Evolutionary conservation across 2,888 invertebrate genomes (phyloP), one percentile per base, ranked within the genome.

Genomic region (Drosophila barbarae): DNA sequence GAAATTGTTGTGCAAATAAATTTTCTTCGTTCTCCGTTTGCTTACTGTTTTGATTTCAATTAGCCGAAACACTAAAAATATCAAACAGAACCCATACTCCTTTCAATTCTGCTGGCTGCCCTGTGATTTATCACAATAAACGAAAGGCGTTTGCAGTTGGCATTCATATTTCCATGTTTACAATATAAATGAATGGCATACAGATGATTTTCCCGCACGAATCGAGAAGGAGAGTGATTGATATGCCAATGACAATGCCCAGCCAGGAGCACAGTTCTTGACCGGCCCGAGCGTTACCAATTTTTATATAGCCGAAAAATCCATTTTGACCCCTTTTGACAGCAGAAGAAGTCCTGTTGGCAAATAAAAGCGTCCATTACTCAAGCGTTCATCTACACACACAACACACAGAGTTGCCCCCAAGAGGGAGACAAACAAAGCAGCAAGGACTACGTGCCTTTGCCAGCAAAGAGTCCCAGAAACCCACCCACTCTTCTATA

Each of bases 261-360:
- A 10, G 23, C 23, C 28, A 13, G 34, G 30, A 64, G 73, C 35
- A 75, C 34, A 77, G 70, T 72, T 73, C 73, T 71, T 76, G 65
- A 72, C 70, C 69, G 8, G n/a, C 42, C 35, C 28, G 28, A 34
- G 49, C 32, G 34, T 15, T 38, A 64, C 26, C 32, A 75, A 74
- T 64, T 63, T 64, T 64, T 63, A 77, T 77, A 77, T 77, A 71
- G 77, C 72, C 67, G 50, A 72, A 54, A 61, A 69, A 72, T 67
- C 73, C 74, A 82, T 78, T 84, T 82, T 86, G 85, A 85, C 85
- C 86, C 86, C 85, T 86, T 85, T 86, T 85, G 82, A 85, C 84
- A 77, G 76, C 73, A 30, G 15, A 49, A 57, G 34, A 41, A 69
- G 69, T 69, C 69, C 70, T 68, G 70, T 63, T 63, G 67, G 69